These are phyloP conservation scores for Calyptomena viridis DNA, from an alignment of 2,113 vertebrate species.

Conservation along the genomic window DNA sequence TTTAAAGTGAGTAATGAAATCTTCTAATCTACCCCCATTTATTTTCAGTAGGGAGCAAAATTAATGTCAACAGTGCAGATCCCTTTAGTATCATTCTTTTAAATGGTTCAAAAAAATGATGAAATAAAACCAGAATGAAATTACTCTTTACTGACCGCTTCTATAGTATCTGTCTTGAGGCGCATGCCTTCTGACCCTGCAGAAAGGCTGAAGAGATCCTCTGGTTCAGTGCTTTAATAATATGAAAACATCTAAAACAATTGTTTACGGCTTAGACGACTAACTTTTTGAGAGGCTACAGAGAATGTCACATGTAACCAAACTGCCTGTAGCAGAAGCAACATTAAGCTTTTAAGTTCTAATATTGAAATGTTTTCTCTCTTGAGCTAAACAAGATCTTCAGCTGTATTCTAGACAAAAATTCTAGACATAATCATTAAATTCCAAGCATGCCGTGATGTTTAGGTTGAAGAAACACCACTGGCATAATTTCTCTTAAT, in stretches of 20 bases:
- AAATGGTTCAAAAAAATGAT: not conserved
- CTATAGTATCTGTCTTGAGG: not conserved
- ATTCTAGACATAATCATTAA: not conserved
- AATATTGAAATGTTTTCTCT: not conserved
- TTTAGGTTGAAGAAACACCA: not conserved
- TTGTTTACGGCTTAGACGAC: rapidly evolving
- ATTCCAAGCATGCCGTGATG: not conserved
- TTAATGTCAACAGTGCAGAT: not conserved
- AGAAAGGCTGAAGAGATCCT: not conserved
- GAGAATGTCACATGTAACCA: not conserved
- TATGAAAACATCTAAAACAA: not conserved
- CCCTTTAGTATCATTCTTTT: not conserved
- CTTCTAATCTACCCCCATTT: not conserved
- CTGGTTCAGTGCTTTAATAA: not conserved
- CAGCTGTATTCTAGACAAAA: not conserved
- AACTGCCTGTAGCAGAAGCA: not conserved
- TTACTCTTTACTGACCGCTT: not conserved
- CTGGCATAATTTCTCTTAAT: not conserved
- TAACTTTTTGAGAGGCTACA: not conserved
- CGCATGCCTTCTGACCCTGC: not conserved
- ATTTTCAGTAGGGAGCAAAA: not conserved
- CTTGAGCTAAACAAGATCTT: not conserved
- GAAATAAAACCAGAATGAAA: not conserved
- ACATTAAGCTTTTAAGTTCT: not conserved
- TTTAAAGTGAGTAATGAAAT: not conserved